phyloP scores from a whole-genome alignment of 1,140 invertebrate species.

The Nephila pilipes region DNA sequence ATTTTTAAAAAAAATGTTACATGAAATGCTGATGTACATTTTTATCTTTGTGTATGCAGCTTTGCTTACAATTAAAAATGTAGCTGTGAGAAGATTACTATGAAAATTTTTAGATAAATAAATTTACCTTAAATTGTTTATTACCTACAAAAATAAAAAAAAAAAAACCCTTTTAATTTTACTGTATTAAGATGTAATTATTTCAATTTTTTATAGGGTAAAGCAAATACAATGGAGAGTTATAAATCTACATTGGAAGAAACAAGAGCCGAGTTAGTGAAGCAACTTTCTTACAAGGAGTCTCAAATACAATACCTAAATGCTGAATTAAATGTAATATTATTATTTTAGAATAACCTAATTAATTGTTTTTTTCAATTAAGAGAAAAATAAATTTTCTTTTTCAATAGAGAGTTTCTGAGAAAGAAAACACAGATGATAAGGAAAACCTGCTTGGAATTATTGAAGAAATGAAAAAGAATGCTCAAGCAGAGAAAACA shows the following conservation, averaged over 20 bases:
- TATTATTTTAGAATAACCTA: background rate
- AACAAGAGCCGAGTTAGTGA: slow-evolving; percentile 31
- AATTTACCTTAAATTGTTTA: too few species aligned
- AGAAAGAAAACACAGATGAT: background rate
- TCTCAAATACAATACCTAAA: slow-evolving; percentile 36
- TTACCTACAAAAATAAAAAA: too few species aligned
- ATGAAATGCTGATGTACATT: too few species aligned
- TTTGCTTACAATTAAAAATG: too few species aligned
- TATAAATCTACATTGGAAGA: slow-evolving; percentile 61
- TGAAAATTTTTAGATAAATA: too few species aligned
- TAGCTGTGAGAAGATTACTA: too few species aligned
- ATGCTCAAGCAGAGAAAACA: slow-evolving; percentile 51
- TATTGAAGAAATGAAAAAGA: slow-evolving; percentile 36
- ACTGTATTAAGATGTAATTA: background rate
- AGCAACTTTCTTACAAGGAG: slow-evolving; percentile 3
- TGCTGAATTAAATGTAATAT: slow-evolving; percentile 41
- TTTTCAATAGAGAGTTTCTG: background rate
- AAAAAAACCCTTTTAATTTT: background rate
- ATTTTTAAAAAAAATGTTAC: too few species aligned
- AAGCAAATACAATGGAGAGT: slow-evolving; percentile 32
- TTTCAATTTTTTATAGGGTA: slow-evolving; percentile 7
- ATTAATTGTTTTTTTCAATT: too few species aligned
- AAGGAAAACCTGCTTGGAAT: slow-evolving; percentile 11
- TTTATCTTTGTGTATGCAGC: too few species aligned
- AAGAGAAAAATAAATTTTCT: background rate